These are phyloP conservation scores for Perodicticus potto DNA, from an alignment of 2,797 vertebrate species.

Conservation along the genomic window DNA sequence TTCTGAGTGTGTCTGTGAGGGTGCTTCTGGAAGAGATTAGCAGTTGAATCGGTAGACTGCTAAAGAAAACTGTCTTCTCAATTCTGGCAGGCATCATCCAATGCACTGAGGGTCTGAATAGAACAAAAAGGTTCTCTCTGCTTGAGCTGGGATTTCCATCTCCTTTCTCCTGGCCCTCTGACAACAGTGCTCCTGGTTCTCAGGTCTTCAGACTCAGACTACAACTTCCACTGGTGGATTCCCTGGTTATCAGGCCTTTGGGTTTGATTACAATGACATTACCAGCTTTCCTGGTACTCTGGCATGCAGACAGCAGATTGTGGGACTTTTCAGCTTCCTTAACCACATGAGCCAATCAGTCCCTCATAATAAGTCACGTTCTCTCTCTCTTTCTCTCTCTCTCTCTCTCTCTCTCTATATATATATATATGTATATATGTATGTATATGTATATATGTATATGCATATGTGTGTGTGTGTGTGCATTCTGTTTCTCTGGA, in stretches of 20 bases:
- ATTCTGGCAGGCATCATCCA: too few relatives aligned
- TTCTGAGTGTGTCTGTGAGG: neutral
- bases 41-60: neutral
- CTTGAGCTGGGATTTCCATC: too few relatives aligned
- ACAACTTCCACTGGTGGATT: too few relatives aligned
- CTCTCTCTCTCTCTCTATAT: neutral
- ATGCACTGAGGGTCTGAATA: neutral
- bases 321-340: neutral
- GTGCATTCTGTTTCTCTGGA: neutral
- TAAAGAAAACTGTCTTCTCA: neutral
- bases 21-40: neutral
- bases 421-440: too few relatives aligned
- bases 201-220: neutral
- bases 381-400: too few relatives aligned
- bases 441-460: too few relatives aligned
- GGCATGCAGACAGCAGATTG: neutral
- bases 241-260: neutral
- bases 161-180: neutral
- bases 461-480: too few relatives aligned
- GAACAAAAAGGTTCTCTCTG: neutral
- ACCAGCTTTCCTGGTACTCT: neutral
- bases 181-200: neutral
- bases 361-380: neutral
- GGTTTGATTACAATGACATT: neutral
- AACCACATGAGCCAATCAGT: neutral